Evolutionary conservation across 53 echinoderm and acorn worm genomes (phyloP).

Genomic region (Hippasteria phrygiana): DNA sequence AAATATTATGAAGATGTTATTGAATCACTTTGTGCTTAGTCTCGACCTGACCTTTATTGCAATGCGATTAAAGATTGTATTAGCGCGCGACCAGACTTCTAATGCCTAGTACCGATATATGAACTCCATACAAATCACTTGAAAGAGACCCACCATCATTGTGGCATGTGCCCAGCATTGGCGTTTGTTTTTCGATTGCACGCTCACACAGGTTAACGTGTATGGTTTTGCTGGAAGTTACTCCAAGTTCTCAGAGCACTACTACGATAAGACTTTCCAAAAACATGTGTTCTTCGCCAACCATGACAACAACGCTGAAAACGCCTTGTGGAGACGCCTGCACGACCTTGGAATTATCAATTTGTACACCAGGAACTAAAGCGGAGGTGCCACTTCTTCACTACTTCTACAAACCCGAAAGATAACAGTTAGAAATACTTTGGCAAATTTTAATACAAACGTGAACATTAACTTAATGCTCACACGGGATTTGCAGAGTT

Average conservation of each 20-base stretch:
- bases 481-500: too few species aligned
- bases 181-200: neutral
- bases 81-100: too few species aligned
- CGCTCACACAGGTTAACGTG: slow-evolving; percentile 74
- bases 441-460: too few species aligned
- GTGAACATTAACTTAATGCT: too few species aligned
- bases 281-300: slow-evolving; percentile 85
- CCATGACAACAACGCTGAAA: slow-evolving; percentile 91
- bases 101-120: too few species aligned
- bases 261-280: slow-evolving; percentile 79
- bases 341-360: slow-evolving; percentile 83
- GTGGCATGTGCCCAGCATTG: too few species aligned
- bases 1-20: too few species aligned
- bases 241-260: slow-evolving; percentile 88
- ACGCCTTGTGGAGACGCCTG: slow-evolving; percentile 83
- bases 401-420: neutral
- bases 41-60: too few species aligned
- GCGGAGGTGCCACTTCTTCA: neutral
- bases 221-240: slow-evolving; percentile 95
- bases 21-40: too few species aligned
- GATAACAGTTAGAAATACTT: neutral
- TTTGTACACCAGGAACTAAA: slow-evolving; percentile 75
- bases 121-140: too few species aligned
- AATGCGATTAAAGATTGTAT: too few species aligned
- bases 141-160: too few species aligned